A percentile compares a stretch with the other conserved stretches of the same genome.
phyloP scores from a whole-genome alignment of 2,888 invertebrate genomes.

The Harpalus rubripes region DNA sequence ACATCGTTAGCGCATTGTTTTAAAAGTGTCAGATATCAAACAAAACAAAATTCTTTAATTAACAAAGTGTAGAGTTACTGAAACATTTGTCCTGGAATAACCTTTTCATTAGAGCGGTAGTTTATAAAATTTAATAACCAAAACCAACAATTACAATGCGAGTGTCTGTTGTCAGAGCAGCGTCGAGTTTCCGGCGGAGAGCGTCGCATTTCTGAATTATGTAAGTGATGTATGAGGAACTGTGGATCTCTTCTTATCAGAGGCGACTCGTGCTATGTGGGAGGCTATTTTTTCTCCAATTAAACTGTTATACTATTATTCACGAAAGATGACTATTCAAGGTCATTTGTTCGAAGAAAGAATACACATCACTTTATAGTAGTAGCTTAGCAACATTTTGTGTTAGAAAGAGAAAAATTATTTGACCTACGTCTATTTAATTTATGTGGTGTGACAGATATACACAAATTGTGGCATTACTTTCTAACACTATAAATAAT shows the following conservation, averaged over 20 bases:
- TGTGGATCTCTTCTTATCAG: conserved; percentile 39
- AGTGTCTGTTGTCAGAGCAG: conserved; percentile 8
- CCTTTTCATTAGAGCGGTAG: conserved; percentile 29
- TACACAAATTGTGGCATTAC: too few relatives aligned
- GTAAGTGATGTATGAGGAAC: conserved; percentile 58
- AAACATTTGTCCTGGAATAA: conserved; percentile 27
- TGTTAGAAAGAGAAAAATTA: too few relatives aligned
- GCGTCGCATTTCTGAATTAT: conserved; percentile 59
- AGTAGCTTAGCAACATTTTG: too few relatives aligned
- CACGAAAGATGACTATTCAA: too few relatives aligned
- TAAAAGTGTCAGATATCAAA: conserved; percentile 8
- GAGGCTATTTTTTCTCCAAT: too few relatives aligned
- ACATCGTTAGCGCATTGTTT: conserved; percentile 12
- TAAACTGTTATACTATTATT: too few relatives aligned
- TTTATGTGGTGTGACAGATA: too few relatives aligned
- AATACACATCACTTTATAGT: too few relatives aligned
- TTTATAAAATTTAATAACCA: conserved; percentile 51
- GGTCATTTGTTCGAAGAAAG: too few relatives aligned
- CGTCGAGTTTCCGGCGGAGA: conserved; percentile 19
- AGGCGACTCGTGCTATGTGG: too few relatives aligned
- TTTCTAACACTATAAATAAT: too few relatives aligned
- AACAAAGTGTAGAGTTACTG: conserved; percentile 20
- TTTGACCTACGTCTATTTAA: too few relatives aligned
- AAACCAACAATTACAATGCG: conserved; percentile 34
- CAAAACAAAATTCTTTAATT: background rate